phyloP scores from a whole-genome alignment of 1,140 invertebrate species.

The Dendroctonus valens region DNA sequence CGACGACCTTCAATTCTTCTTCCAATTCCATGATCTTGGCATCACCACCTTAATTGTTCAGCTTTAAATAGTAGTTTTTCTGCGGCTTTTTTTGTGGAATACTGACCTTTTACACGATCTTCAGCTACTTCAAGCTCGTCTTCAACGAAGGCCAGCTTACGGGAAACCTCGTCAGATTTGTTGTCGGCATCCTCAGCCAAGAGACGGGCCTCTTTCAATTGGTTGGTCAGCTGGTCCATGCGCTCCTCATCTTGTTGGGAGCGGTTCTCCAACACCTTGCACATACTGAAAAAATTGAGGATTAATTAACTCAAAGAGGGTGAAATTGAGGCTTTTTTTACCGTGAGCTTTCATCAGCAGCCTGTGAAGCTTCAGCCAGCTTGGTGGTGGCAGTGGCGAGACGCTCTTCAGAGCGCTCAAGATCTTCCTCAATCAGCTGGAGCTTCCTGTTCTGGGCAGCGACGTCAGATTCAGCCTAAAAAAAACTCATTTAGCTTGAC shows the following conservation, averaged over 20 bases:
- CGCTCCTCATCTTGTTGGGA: constrained; percentile 96
- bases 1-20: constrained; percentile 98
- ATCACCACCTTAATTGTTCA: constrained; percentile 75
- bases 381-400: constrained; percentile 90
- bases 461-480: constrained; percentile 74
- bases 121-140: constrained; percentile 99
- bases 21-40: constrained; percentile 99
- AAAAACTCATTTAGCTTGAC: background rate
- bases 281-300: constrained; percentile 72
- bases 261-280: constrained; percentile 98
- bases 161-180: constrained; percentile 99
- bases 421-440: constrained; percentile 97
- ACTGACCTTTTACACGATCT: constrained; percentile 85
- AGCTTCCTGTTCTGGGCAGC: constrained; percentile 95
- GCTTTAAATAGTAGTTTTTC: background rate
- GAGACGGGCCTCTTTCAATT: constrained; percentile 95
- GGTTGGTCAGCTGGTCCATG: constrained; percentile 95
- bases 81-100: background rate
- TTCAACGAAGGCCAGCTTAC: constrained; percentile 99
- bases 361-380: constrained; percentile 94
- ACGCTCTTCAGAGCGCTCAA: constrained; percentile 96
- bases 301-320: background rate
- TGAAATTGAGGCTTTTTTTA: constrained; percentile 50
- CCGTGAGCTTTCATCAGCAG: constrained; percentile 99
- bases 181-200: constrained; percentile 98